These are phyloP conservation scores for Burhinus bistriatus DNA, from an alignment of 2,113 vertebrate species.

Conservation along the genomic window DNA sequence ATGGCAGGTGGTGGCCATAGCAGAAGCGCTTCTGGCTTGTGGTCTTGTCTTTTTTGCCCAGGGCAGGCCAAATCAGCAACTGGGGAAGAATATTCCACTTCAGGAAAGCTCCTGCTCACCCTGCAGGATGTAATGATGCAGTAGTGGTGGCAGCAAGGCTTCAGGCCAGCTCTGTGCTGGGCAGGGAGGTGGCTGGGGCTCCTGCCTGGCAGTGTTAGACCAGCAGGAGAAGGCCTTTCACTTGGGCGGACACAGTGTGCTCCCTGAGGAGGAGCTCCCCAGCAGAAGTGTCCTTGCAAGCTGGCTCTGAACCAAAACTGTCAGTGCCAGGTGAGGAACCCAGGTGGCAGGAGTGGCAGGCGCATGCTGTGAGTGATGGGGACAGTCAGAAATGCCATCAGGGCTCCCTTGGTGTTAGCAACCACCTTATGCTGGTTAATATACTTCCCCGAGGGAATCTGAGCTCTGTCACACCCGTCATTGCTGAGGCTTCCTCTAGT, in stretches of 20 bases:
- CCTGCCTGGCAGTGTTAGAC: background rate
- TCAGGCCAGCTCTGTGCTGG: background rate
- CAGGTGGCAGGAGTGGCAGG: background rate
- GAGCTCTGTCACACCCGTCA: rapidly evolving
- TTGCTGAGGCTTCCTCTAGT: background rate
- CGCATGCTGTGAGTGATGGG: background rate
- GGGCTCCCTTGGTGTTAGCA: background rate
- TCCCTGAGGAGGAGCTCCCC: background rate
- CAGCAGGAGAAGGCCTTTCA: background rate
- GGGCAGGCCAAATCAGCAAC: background rate
- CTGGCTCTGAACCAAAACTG: background rate
- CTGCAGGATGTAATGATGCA: background rate
- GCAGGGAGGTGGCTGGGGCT: background rate
- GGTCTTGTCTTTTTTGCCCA: background rate
- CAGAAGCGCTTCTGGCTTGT: background rate
- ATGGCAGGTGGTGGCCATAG: background rate
- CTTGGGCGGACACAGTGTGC: background rate
- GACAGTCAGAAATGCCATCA: background rate
- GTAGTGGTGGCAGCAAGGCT: background rate
- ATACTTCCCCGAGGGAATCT: background rate
- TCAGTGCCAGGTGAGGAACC: background rate
- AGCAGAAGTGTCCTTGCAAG: background rate
- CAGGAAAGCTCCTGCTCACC: background rate
- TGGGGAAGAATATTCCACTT: background rate
- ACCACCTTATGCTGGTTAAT: background rate